Percentiles rank a stretch among this genome's conserved stretches.
These are phyloP conservation scores for Antitype chi DNA, from an alignment of 2,888 invertebrate species.

Conservation along the genomic window DNA sequence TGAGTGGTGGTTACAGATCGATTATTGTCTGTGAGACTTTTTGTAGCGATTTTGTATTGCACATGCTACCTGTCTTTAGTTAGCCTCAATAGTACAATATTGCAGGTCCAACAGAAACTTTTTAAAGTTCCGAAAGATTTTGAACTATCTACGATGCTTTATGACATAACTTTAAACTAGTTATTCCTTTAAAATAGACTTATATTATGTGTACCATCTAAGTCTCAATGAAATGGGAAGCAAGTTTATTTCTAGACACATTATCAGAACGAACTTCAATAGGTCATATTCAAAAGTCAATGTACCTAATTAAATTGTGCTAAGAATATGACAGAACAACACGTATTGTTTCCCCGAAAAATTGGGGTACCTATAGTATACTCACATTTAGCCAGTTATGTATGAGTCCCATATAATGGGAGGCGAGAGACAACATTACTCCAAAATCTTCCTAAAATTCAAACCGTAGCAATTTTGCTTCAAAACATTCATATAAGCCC, in stretches of 20 bases:
- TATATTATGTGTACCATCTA: neutral
- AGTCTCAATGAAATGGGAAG: neutral
- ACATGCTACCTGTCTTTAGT: neutral
- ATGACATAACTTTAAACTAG: neutral
- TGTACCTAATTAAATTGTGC: too few species aligned
- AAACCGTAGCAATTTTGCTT: neutral
- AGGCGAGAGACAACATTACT: too few species aligned
- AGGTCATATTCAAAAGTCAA: too few species aligned
- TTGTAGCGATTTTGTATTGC: neutral
- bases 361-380: too few species aligned
- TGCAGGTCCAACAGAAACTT: neutral
- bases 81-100: neutral
- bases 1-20: slow-evolving; percentile 38
- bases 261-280: too few species aligned
- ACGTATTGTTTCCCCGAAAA: too few species aligned
- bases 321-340: too few species aligned
- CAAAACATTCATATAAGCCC: neutral
- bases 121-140: neutral
- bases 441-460: too few species aligned
- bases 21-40: slow-evolving; percentile 35
- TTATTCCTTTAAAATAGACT: too few species aligned
- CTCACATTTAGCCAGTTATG: too few species aligned
- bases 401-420: too few species aligned
- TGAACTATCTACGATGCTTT: fast-evolving
- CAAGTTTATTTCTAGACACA: neutral